Evolutionary conservation across 2,113 vertebrate genomes (phyloP).

Genomic region (Eulemur rufifrons): DNA sequence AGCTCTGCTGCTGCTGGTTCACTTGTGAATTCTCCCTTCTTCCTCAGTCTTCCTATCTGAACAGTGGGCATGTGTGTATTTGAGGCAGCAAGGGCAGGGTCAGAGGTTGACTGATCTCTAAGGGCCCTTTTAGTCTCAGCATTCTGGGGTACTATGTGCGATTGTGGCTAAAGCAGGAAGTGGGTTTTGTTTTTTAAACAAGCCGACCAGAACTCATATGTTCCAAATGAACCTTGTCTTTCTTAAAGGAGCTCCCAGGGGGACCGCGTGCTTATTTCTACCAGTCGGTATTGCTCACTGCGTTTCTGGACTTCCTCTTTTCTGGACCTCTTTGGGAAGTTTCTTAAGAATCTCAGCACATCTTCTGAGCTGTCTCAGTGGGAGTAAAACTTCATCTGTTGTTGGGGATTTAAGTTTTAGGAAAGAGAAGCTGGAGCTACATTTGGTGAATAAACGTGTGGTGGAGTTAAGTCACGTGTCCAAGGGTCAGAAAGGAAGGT

Average conservation of each 20-base stretch:
- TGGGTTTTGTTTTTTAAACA: background rate
- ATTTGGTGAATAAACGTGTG: background rate
- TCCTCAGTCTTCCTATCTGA: background rate
- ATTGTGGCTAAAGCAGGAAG: background rate
- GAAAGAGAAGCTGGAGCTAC: background rate
- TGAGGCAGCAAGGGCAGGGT: background rate
- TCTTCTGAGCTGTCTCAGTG: background rate
- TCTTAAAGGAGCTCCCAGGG: background rate
- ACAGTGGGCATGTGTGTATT: background rate
- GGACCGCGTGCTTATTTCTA: background rate
- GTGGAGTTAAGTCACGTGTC: background rate
- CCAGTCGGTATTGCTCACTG: background rate
- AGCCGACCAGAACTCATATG: background rate
- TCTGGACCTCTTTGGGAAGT: background rate
- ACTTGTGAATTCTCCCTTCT: background rate
- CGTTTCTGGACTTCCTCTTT: background rate
- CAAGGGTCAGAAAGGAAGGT: background rate
- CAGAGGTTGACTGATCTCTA: background rate
- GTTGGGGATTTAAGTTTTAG: background rate
- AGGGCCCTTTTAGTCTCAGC: background rate
- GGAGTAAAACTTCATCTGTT: background rate
- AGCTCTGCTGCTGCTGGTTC: background rate
- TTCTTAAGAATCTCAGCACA: background rate
- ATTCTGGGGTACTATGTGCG: background rate
- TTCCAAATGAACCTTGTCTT: background rate